Percentiles rank a stretch among this genome's conserved stretches.
phyloP scores from a whole-genome alignment of 2,113 vertebrate species.

The Tetrax tetrax region DNA sequence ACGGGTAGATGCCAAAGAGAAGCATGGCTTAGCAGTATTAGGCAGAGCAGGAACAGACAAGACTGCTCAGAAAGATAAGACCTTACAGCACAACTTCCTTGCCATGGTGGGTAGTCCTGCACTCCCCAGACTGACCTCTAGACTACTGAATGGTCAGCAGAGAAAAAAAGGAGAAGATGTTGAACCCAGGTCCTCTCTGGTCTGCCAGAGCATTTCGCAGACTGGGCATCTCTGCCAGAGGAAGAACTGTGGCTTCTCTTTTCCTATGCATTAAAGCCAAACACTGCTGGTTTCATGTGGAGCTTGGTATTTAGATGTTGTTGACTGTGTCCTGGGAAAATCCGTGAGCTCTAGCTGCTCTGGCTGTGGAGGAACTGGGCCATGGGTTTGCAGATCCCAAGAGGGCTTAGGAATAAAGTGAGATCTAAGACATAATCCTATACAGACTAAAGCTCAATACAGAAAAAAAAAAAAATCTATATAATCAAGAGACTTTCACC shows the following conservation, averaged over 20 bases:
- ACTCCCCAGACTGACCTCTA: neutral
- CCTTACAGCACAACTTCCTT: neutral
- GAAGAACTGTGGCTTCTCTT: neutral
- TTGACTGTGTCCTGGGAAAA: neutral
- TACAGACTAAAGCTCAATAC: neutral
- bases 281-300: neutral
- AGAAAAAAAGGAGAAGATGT: neutral
- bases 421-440: neutral
- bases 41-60: neutral
- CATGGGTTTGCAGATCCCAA: neutral
- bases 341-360: neutral
- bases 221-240: neutral
- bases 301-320: rapidly evolving
- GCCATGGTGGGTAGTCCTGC: neutral
- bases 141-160: neutral
- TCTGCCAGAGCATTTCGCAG: neutral
- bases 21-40: neutral
- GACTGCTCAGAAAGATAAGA: neutral
- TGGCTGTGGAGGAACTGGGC: neutral
- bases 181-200: neutral
- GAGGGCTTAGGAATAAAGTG: neutral
- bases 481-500: neutral
- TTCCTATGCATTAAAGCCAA: neutral
- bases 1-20: neutral
- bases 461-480: neutral